Base-by-base conservation (phyloP, 2,888 invertebrate genomes). In the Yponomeuta evonymella region DNA sequence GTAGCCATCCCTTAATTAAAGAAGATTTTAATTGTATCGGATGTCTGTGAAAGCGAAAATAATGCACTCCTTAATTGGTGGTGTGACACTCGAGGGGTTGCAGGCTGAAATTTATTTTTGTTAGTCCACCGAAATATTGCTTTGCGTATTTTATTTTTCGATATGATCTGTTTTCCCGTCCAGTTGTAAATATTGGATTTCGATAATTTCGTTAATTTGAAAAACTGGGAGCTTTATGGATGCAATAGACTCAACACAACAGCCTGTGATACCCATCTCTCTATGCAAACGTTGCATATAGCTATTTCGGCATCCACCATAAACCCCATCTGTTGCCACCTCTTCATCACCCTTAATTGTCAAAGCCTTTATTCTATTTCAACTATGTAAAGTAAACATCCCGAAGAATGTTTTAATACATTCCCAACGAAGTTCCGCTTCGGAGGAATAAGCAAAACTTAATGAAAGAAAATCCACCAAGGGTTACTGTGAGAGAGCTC, bases 1-100 rank as follows among this genome's bases (percentile, higher is more conserved):
- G 93, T 89, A 79, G 86, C 81, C 84, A 85, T 88, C 88, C 92
- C 92, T 93, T 93, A 93, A 93, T 93, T 93, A 93, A 92, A 93
- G 93, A 92, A 92, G 92, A 92, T 93, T 92, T 92, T 92, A 93
- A 92, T 92, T 92, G 92, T 92, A 92, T 92, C 90, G 91, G 90
- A 90, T 90, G 92, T 90, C 91, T 89, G 90, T 87, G 90, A 89
- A 92, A 91, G 89, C 88, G 90, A 92, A 92, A 91, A 92, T 92
- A 92, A 92, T 92, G 91, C 89, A 91, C 85, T 91, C 88, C 89
- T 89, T 90, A 90, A 91, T 91, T 91, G 90, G 71, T 72, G 48
- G 69, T 48, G 69, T 69, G 71, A 72, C 70, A 63, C 23, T 69
- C 58, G 48, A 64, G 71, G 91, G 90, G 89, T 86, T 82, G 85